Evolutionary conservation across 2,797 vertebrate genomes (phyloP).

Genomic region (Poliocrania exsul): DNA sequence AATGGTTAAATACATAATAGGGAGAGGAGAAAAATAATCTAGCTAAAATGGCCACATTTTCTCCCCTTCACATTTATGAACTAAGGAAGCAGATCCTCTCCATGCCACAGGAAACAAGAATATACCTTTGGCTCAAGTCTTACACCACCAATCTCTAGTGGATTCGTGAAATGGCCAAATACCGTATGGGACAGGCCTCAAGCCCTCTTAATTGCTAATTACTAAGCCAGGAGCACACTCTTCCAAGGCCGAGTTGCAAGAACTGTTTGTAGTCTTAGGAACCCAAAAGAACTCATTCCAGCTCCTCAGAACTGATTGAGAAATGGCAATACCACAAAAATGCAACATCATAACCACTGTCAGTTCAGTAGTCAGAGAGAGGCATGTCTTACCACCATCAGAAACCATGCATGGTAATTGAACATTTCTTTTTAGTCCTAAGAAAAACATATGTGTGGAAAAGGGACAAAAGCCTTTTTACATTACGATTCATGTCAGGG

Average conservation of each 20-base stretch:
- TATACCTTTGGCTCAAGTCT: neutral
- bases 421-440: neutral
- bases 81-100: neutral
- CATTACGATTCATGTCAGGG: neutral
- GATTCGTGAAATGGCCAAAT: neutral
- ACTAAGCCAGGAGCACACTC: neutral
- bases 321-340: slow-evolving; percentile 31
- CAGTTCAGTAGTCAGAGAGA: neutral
- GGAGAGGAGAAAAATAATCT: neutral
- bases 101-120: neutral
- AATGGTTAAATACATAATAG: neutral
- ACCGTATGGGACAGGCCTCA: neutral
- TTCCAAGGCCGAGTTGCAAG: neutral
- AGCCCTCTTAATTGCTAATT: neutral
- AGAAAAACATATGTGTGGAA: neutral
- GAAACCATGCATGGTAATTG: neutral
- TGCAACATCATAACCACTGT: neutral
- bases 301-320: neutral
- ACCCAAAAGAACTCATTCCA: neutral
- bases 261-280: neutral
- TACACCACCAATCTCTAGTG: neutral
- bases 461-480: neutral
- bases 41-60: neutral
- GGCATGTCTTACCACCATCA: neutral
- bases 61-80: neutral